Base-by-base conservation (phyloP, 2,888 invertebrate species). In the Sesamia inferens region DNA sequence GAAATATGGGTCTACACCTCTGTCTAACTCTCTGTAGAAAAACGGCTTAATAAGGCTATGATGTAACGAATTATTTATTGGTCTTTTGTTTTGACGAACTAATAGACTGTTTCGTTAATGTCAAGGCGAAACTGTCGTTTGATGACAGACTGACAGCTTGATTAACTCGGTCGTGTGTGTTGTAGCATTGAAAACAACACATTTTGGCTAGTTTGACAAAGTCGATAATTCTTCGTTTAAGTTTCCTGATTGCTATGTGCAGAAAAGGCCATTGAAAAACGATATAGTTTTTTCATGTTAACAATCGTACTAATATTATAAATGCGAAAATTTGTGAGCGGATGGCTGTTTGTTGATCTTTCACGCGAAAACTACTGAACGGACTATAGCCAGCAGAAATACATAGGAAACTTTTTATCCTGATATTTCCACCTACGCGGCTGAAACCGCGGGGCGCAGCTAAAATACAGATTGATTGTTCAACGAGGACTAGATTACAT, bases 61-160 rank as follows among this genome's bases (percentile, higher is more conserved):
- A 31, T 1, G 0, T 3, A 7, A 31, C 39, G 55, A 7, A 5
- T 58, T 48, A 57, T 31, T 48, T 31, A n/a, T 54, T 51, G 14
- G 22, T 39, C 63, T 39, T 54, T 67, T 54, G 59, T 78, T 51
- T 77, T 71, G 24, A 8, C 14, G 5, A n/a, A 19, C 22, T 2
- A 61, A 44, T 42, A 42, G 11, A 54, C 22, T 19, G 31, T 31
- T 31, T 31, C 31, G 16, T 59, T 31, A 73, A 73, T 79, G 73
- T 82, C 82, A 80, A 82, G 79, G 73, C 0, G 16, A 55, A 69
- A 31, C 47, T 78, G 66, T 78, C 62, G 44, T 58, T 72, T 62
- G 19, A 47, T 31, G 44, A 62, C 22, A 55, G 54, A 69, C 31
- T 77, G 76, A 76, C 70, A 70, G 65, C 6, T 71, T 72, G 51